A percentile compares a stretch with the other conserved stretches of the same genome.
phyloP scores from a whole-genome alignment of 1,140 invertebrate genomes.

The Nasonia vitripennis region DNA sequence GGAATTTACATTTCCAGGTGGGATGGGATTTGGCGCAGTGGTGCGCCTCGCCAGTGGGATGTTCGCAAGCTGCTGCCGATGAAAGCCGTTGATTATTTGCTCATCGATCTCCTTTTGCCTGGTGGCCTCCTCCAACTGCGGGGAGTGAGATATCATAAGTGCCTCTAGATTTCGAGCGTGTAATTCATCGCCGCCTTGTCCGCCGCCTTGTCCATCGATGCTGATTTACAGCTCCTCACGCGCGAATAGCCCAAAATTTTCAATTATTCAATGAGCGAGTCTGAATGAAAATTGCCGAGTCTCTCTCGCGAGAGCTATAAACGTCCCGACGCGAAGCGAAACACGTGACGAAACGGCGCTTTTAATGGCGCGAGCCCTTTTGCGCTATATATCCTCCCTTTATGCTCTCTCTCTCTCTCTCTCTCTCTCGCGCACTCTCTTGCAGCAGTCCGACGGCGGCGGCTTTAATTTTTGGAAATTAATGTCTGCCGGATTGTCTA shows the following conservation, averaged over 20 bases:
- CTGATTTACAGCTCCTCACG: no score
- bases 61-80: constrained; percentile 10
- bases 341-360: constrained; percentile 53
- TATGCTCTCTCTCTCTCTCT: background rate
- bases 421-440: no score
- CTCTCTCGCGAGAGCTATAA: constrained; percentile 24
- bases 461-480: constrained; percentile 31
- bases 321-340: constrained; percentile 37
- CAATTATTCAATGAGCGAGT: background rate
- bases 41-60: constrained; percentile 30
- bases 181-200: no score
- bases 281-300: constrained; percentile 43
- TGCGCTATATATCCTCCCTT: background rate
- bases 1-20: constrained; percentile 51
- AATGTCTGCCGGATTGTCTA: background rate
- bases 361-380: constrained; percentile 41
- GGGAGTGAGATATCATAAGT: no score
- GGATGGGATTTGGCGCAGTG: background rate
- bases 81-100: no score
- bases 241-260: constrained; percentile 16
- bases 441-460: background rate
- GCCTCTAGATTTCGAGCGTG: no score
- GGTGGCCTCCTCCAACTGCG: no score
- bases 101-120: no score
- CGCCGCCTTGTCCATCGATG: no score